phyloP scores from a whole-genome alignment of 2,888 invertebrate species.

The Nowickia ferox region DNA sequence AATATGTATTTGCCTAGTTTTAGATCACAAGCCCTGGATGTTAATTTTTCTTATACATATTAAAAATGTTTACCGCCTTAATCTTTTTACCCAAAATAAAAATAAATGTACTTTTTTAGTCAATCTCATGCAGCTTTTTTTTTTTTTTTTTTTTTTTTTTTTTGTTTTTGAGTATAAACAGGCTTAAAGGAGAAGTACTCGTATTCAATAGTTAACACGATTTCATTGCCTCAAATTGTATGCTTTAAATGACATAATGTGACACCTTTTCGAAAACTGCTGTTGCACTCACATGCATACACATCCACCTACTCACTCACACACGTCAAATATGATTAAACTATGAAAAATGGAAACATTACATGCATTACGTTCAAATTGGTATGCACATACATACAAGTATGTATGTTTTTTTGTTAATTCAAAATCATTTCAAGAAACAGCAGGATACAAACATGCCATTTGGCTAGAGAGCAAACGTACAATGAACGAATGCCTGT shows the following conservation, averaged over 20 bases:
- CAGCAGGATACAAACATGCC: constrained; percentile 22
- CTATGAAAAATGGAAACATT: background rate
- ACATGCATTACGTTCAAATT: background rate
- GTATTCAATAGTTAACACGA: constrained; percentile 32
- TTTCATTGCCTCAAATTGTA: constrained; percentile 38
- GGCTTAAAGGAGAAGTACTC: background rate
- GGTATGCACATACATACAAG: background rate
- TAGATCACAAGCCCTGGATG: too few species aligned
- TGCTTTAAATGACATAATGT: constrained; percentile 35
- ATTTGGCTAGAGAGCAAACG: background rate
- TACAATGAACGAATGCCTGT: background rate
- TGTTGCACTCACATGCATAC: background rate
- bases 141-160: too few species aligned
- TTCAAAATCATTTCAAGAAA: constrained; percentile 32
- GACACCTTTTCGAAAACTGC: constrained; percentile 10
- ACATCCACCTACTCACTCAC: background rate
- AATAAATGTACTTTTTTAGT: background rate
- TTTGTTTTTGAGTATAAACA: background rate
- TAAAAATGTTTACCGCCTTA: too few species aligned
- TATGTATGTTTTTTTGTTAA: constrained; percentile 12
- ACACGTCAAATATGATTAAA: background rate
- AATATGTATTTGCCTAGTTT: too few species aligned
- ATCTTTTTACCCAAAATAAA: too few species aligned
- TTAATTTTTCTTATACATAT: too few species aligned
- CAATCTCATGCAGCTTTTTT: background rate